Evolutionary conservation across 2,888 invertebrate genomes (phyloP).

Genomic region (Agrotis exclamationis): DNA sequence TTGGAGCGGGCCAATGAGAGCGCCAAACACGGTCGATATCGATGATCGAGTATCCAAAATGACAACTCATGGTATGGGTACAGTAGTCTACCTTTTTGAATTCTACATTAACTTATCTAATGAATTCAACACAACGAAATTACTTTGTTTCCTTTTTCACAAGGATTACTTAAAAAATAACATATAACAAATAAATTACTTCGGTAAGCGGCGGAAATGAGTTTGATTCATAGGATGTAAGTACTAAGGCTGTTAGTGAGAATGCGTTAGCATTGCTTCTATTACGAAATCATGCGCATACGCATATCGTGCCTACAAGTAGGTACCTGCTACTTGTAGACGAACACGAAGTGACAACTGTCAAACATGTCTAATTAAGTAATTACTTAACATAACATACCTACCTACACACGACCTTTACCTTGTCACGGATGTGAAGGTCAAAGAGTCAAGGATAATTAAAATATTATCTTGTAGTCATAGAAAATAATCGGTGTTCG

Average conservation of each 20-base stretch:
- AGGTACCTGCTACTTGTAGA: too few relatives aligned
- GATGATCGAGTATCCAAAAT: too few relatives aligned
- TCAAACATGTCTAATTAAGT: constrained; percentile 13
- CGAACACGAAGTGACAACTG: not conserved
- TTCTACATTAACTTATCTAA: not conserved
- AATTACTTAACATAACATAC: too few relatives aligned
- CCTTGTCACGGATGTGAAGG: constrained; percentile 6
- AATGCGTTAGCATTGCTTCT: constrained; percentile 7
- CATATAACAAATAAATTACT: constrained; percentile 16
- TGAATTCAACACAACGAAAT: not conserved
- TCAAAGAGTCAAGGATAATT: not conserved
- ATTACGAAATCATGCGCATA: constrained; percentile 26
- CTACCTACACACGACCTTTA: not conserved
- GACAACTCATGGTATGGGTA: too few relatives aligned
- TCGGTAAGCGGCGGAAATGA: constrained; percentile 26
- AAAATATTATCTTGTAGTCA: not conserved
- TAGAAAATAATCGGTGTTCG: not conserved
- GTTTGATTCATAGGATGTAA: constrained; percentile 23
- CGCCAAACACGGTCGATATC: too few relatives aligned
- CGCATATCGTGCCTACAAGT: not conserved
- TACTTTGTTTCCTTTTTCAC: not conserved
- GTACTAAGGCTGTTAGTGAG: constrained; percentile 13
- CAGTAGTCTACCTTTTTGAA: too few relatives aligned
- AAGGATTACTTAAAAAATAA: constrained; percentile 19
- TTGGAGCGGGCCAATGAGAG: too few relatives aligned